Evolutionary conservation across 2,113 vertebrate genomes (phyloP).

Genomic region (Pollimyrus isidori): DNA sequence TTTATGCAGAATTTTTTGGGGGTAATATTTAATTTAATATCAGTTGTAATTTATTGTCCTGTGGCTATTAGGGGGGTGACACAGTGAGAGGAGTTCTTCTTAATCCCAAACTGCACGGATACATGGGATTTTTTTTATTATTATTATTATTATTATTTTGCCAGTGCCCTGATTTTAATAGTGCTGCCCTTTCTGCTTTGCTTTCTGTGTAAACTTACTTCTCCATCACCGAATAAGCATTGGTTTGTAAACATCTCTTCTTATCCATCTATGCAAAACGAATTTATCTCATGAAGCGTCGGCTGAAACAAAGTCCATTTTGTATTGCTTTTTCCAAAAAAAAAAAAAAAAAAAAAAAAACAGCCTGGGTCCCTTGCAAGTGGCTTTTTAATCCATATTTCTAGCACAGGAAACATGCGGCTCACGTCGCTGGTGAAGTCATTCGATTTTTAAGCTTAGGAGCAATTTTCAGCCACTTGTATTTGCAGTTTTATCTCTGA

Average conservation of each 20-base stretch:
- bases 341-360: not conserved
- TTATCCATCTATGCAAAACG: slow-evolving; percentile 61
- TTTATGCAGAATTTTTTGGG: slow-evolving; percentile 17
- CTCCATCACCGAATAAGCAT: not conserved
- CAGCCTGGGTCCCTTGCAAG: not conserved
- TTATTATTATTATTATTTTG: not conserved
- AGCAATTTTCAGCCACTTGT: not conserved
- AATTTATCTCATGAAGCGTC: slow-evolving; percentile 54
- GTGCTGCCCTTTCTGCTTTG: not conserved
- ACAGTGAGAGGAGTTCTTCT: not conserved
- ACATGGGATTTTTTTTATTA: not conserved
- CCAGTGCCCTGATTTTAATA: not conserved
- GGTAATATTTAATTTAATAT: slow-evolving; percentile 15
- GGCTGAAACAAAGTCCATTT: slow-evolving; percentile 18
- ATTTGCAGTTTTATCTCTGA: not conserved
- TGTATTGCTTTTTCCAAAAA: slow-evolving; percentile 37
- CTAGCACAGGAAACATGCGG: not conserved
- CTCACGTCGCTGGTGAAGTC: not conserved
- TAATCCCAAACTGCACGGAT: not conserved
- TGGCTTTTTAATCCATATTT: not conserved
- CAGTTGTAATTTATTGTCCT: slow-evolving; percentile 14
- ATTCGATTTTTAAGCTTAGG: not conserved
- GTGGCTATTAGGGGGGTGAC: not conserved
- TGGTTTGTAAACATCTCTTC: not conserved
- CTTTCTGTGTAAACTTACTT: not conserved